Evolutionary conservation across 2,113 vertebrate genomes (phyloP), one percentile per base, ranked within the genome.

Genomic region (Xiphophorus couchianus): DNA sequence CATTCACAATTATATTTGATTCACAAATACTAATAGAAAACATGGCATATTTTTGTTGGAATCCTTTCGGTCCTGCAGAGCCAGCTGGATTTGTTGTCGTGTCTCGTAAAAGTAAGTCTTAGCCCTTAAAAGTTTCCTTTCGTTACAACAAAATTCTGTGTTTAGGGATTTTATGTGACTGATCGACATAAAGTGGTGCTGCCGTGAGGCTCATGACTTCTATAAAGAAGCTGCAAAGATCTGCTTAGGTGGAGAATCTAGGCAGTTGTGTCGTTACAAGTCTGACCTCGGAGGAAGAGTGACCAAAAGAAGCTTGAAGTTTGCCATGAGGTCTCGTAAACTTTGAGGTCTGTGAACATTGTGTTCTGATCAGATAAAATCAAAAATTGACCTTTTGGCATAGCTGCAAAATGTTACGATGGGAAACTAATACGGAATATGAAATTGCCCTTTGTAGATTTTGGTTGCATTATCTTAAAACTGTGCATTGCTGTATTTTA

Each of bases 41-140:
- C 63, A 22, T 5, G 62, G 51, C 9, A 58, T 82, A 62, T 71
- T 62, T 71, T 80, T 76, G 51, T 69, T 62, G 25, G 44, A 48
- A 60, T 63, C 63, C 13, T 66, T 28, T 61, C 30, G 1, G 1
- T 48, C 69, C 62, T 25, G 0, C n/a, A 58, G n/a, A 70, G 69
- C 37, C 75, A 74, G 63, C 74, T 83, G 81, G 82, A 82, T 64
- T 71, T 84, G 69, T 85, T 79, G 17, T 8, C 17, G 5, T 51
- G 48, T 19, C 17, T 22, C 6, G 19, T 15, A 17, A 48, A 19
- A 19, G 15, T 5, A 17, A 51, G 44, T 51, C 17, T 5, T 19
- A 51, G 14, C 44, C 5, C 17, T 51, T 51, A 17, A 51, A 19
- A 15, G 14, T 51, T 15, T 51, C 14, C 44, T 15, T 19, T 5